Base-by-base conservation (phyloP, 2,888 invertebrate species). In the Noctua pronuba region DNA sequence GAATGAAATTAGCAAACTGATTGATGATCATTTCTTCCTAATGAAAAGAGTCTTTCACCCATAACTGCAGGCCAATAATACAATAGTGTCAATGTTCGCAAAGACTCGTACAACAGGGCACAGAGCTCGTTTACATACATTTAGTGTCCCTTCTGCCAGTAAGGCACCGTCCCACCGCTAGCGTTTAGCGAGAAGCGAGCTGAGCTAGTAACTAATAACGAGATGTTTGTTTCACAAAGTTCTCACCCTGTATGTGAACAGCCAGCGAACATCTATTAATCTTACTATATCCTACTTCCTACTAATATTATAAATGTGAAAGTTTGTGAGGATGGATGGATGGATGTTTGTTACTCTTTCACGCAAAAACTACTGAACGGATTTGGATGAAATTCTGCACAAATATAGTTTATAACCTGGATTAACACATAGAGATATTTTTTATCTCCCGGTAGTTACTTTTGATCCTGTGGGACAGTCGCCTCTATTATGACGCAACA, bases 71-170 rank as follows among this genome's bases (percentile, higher is more conserved):
- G 24, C 58, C 58, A 58, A 70, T 46, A 41, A 41, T 7, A 38
- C 49, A 55, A 78, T 28, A 69, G 84, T 83, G 70, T 13, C 69
- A 58, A 58, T 78, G 79, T 66, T n/a, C 52, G 38, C 38, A 16
- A 44, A 13, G 44, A 41, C 31, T 79, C 35, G 60, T 55, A 41
- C 60, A 31, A 24, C 64, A 41, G 60, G 41, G 60, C 60, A 18
- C 64, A 46, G 52, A n/a, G 55, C 46, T 67, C 80, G 80, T 84
- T 80, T 84, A 84, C 80, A 84, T 81, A 84, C 46, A 31, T 84
- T 78, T 62, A 69, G 71, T 35, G 41, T 69, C 60, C 67, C 80
- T 68, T 70, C 86, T 77, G 69, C 52, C 28, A 76, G 70, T 68
- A 8, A 41, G 41, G 16, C 65, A 1, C 16, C 13, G 65, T n/a